phyloP scores from a whole-genome alignment of 2,113 vertebrate species.

The Mus pahari region DNA sequence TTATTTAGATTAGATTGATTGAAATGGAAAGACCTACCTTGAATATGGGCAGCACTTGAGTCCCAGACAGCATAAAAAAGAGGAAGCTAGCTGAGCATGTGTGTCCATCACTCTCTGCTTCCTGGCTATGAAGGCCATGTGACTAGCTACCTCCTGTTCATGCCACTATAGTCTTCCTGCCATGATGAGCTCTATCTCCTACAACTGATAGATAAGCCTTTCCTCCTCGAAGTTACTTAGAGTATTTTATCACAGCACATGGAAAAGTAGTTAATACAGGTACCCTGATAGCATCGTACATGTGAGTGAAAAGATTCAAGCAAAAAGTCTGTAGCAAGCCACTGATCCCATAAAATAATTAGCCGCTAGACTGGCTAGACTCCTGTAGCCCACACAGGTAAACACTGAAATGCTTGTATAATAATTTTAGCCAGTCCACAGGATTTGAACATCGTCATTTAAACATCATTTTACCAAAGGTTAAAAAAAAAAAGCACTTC shows the following conservation, averaged over 20 bases:
- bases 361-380: background rate
- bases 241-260: background rate
- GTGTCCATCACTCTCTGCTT: background rate
- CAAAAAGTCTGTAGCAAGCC: slow-evolving; percentile 1
- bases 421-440: background rate
- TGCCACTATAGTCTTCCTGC: background rate
- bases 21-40: too few species aligned
- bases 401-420: background rate
- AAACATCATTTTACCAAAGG: background rate
- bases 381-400: background rate
- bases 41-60: background rate
- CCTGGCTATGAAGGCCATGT: background rate
- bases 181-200: background rate
- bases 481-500: slow-evolving; percentile 3
- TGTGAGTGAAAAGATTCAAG: background rate
- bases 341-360: background rate
- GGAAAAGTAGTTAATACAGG: background rate
- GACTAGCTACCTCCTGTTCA: background rate
- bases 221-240: background rate
- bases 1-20: background rate
- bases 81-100: background rate
- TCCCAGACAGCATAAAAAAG: background rate
- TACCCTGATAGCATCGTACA: background rate
- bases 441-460: background rate
- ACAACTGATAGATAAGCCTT: background rate